Evolutionary conservation across 1,140 invertebrate genomes (phyloP), one percentile per base, ranked within the genome.

Genomic region (Sinonovacula constricta): DNA sequence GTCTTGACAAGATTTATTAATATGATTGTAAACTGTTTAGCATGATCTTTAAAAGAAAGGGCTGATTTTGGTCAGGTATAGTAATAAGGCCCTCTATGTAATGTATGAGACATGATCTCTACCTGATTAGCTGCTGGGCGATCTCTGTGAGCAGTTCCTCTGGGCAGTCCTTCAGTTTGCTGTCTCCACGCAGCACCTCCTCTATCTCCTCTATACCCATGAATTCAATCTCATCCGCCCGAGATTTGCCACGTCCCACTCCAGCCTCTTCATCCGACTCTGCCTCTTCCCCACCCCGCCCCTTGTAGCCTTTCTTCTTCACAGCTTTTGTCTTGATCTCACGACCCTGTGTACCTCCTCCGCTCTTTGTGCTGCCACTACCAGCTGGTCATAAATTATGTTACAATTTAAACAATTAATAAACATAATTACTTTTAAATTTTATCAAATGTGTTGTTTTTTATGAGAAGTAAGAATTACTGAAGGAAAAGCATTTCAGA

Each of bases 251-350:
- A 88, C 68, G 68, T 36, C 63, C 31, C 15, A 30, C 71, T 31
- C 49, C n/a, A 24, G 45, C 12, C 65, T 70, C 66, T 67, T 88
- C 88, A 79, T 85, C 86, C n/a, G 81, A 85, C 22, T 83, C 86
- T 1, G 74, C 80, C 28, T 89, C 88, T 15, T 91, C 92, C 31
- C 91, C 88, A n/a, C 83, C 86, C 86, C 95, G 96, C 86, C 87
- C 87, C 77, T 83, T 85, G 74, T 87, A 83, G 65, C 90, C 89
- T 84, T 93, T 94, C 86, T 93, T 93, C 85, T 99, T 99, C 0
- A 95, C 95, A 5, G 97, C 95, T 90, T 97, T 98, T 0, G 96
- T 98, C 92, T 98, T 99, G 0, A 97, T 97, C 92, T 99, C 97
- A 68, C 97, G 92, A 0, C 97, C 97, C 91, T 98, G 97, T 34